Evolutionary conservation across 1,140 invertebrate genomes (phyloP), one percentile per base, ranked within the genome.

Genomic region (Gonatopus flavifemur): DNA sequence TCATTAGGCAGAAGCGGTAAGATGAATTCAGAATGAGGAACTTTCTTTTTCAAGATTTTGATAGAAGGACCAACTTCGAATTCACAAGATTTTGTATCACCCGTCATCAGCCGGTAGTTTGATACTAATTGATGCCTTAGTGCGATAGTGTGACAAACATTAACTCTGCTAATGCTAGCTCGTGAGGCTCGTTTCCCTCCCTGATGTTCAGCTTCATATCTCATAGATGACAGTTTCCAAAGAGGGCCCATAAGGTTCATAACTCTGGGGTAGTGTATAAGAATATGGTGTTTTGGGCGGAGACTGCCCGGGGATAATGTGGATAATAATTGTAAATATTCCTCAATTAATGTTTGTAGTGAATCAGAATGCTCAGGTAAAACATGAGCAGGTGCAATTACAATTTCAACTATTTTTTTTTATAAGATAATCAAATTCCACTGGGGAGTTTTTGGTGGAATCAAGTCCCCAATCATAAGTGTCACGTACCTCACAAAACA

Each of bases 351-450:
- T 13, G 9, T 30, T 10, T 25, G 19, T 18, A 30, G n/a, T n/a
- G n/a, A 42, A 1, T 4, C 8, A 13, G 19, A 19, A 19, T 42
- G 18, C n/a, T 22, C 31, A n/a, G 9, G 10, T 16, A 6, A 9
- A 31, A 5, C 0, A 2, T 30, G 28, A 12, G 5, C 9, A 30
- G n/a, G 24, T 18, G 24, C 31, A 30, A 30, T 30, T 28, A 42
- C n/a, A 10, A 42, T 42, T 4, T 42, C 15, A 4, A 30, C 16
- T 9, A 42, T 42, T 25, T 8, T 3, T 19, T 42, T 42, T 18
- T 30, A 42, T 42, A n/a, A 30, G 2, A 31, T 16, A 42, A 41
- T 13, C 36, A 52, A 30, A 44, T 28, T 1, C 37, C 44, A 48
- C 24, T 37, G 16, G 10, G 13, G 16, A 37, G 42, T 22, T 1